Evolutionary conservation across 2,797 vertebrate species (phyloP).

Genomic region (Myotis daubentonii): DNA sequence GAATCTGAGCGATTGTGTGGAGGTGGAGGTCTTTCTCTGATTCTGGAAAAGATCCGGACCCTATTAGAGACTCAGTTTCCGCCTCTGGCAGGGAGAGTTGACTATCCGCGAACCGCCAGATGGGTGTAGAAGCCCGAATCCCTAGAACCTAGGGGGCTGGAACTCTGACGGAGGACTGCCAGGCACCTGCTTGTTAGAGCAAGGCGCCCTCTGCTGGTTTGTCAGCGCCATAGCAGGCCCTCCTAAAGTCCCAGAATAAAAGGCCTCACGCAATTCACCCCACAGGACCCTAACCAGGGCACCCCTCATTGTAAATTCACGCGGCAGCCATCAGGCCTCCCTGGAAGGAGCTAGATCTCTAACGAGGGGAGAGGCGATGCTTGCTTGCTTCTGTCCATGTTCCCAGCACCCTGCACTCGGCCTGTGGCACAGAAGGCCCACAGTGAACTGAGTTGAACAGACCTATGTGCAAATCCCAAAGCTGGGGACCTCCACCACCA

Average conservation of each 20-base stretch:
- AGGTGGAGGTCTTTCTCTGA: not conserved
- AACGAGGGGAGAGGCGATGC: not conserved
- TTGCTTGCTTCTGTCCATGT: not conserved
- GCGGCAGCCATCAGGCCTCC: not conserved
- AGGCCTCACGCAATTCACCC: not conserved
- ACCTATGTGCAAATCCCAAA: not conserved
- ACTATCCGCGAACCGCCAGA: not conserved
- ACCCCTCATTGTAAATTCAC: not conserved
- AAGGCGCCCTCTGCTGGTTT: conserved; percentile 40
- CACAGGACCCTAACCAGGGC: not conserved
- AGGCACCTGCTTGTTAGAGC: not conserved
- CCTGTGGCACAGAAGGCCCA: not conserved
- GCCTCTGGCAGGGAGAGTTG: not conserved
- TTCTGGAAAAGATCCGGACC: not conserved
- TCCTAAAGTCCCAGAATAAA: not conserved
- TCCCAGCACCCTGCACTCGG: not conserved
- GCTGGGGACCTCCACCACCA: not conserved
- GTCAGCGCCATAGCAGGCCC: rapidly evolving
- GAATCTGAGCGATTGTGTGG: not conserved
- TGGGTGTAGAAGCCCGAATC: not conserved
- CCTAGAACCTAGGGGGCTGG: rapidly evolving
- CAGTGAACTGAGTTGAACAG: not conserved
- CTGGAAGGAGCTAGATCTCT: not conserved
- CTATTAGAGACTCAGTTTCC: not conserved
- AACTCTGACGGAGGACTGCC: rapidly evolving